These are phyloP conservation scores for Aethina tumida DNA, from an alignment of 1,140 invertebrate genomes.

Conservation along the genomic window DNA sequence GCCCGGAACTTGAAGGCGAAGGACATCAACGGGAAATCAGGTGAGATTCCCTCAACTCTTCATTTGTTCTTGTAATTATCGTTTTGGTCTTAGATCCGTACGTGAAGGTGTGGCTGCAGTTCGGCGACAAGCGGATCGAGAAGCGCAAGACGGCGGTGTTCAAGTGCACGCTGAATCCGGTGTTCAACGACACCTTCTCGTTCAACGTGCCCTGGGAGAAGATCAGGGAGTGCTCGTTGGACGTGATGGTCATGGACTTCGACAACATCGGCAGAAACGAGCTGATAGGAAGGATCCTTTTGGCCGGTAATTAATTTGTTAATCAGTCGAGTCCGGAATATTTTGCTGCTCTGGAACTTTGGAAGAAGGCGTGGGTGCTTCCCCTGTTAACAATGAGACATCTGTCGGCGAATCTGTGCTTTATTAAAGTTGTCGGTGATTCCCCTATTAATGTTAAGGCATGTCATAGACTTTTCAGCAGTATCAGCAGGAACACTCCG, in stretches of 20 bases:
- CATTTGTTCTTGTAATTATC: slow-evolving; percentile 1
- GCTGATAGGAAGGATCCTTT: slow-evolving; percentile 77
- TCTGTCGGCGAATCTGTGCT: too few species aligned
- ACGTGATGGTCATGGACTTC: slow-evolving; percentile 91
- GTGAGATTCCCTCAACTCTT: slow-evolving; percentile 41
- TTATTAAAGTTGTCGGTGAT: too few species aligned
- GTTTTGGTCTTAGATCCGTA: slow-evolving; percentile 71
- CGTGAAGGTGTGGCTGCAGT: slow-evolving; percentile 92
- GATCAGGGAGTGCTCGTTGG: slow-evolving; percentile 81
- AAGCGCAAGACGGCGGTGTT: slow-evolving; percentile 94
- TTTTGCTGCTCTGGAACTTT: too few species aligned
- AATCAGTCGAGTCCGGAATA: too few species aligned
- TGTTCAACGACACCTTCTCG: slow-evolving; percentile 89
- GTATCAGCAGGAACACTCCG: too few species aligned
- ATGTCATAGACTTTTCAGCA: too few species aligned
- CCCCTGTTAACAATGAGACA: too few species aligned
- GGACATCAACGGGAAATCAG: slow-evolving; percentile 91
- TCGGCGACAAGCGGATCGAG: slow-evolving; percentile 87
- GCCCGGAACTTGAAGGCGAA: slow-evolving; percentile 88
- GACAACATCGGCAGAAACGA: slow-evolving; percentile 91
- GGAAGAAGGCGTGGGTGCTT: too few species aligned
- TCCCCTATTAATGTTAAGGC: too few species aligned
- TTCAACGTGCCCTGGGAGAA: slow-evolving; percentile 93
- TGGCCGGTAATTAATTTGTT: slow-evolving; percentile 80
- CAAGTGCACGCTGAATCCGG: slow-evolving; percentile 83